These are phyloP conservation scores for Diplazon laetatorius DNA, from an alignment of 2,888 invertebrate genomes.

Conservation along the genomic window DNA sequence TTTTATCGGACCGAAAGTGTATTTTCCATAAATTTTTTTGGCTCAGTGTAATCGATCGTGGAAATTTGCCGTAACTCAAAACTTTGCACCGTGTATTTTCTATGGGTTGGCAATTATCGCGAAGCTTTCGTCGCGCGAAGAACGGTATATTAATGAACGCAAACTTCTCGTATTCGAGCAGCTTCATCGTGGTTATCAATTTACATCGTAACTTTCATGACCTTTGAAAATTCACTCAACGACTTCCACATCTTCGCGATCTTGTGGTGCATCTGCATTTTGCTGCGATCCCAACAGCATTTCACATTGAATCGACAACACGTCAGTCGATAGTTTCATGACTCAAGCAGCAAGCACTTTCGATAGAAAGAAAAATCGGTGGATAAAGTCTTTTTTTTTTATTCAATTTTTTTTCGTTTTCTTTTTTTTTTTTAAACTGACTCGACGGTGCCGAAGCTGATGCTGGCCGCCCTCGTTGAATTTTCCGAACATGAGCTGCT, in stretches of 20 bases:
- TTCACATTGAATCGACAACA: slow-evolving; percentile 29
- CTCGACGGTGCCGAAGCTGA: slow-evolving; percentile 4
- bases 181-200: not conserved
- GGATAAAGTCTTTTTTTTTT: too few relatives aligned
- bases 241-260: not conserved
- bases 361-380: slow-evolving; percentile 13
- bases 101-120: too few relatives aligned
- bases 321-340: slow-evolving; percentile 4
- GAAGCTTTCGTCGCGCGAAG: too few relatives aligned
- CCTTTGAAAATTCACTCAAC: not conserved
- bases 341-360: not conserved
- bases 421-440: not conserved
- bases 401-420: not conserved
- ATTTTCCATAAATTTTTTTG: too few relatives aligned
- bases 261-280: slow-evolving; percentile 35
- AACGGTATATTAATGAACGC: too few relatives aligned
- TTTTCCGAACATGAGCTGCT: slow-evolving; percentile 37
- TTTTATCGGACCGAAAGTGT: too few relatives aligned
- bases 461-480: slow-evolving; percentile 41
- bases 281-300: slow-evolving; percentile 24
- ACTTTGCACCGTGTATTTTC: too few relatives aligned
- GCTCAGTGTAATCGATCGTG: too few relatives aligned
- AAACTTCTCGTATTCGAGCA: too few relatives aligned
- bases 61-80: too few relatives aligned
- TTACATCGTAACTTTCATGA: not conserved